Evolutionary conservation across 2,113 vertebrate genomes (phyloP).

Genomic region (Melospiza melodia): DNA sequence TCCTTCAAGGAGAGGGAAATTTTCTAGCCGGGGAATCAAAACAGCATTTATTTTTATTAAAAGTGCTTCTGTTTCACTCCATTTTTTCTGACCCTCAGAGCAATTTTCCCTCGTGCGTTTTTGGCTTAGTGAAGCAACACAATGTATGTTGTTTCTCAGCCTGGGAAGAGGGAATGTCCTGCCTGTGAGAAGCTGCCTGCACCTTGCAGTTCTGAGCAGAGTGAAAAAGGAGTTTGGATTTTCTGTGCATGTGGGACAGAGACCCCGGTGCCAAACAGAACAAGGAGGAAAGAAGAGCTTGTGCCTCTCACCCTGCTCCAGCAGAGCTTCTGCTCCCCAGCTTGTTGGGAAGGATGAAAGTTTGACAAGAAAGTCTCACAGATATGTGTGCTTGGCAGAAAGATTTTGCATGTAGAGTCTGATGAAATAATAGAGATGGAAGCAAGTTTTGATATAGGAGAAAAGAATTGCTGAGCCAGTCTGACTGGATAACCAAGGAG

Average conservation of each 20-base stretch:
- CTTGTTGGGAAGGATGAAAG: neutral
- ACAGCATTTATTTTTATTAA: constrained; percentile 5
- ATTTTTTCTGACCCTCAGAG: neutral
- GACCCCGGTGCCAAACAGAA: neutral
- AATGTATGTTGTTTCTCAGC: neutral
- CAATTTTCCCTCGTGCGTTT: neutral
- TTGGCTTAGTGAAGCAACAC: neutral
- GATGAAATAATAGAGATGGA: no score
- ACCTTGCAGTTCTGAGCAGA: neutral
- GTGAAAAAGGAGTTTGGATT: neutral
- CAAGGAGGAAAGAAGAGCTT: neutral
- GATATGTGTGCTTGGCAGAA: no score
- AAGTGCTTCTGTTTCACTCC: constrained; percentile 3
- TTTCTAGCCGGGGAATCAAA: neutral
- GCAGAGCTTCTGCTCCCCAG: neutral
- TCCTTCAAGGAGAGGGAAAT: neutral
- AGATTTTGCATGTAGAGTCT: no score
- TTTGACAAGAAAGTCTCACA: no score
- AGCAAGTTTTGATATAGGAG: no score
- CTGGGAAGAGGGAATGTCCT: neutral
- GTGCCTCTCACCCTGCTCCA: neutral
- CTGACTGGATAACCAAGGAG: no score
- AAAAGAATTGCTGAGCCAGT: no score
- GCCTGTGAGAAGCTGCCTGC: neutral
- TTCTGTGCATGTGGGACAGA: accelerated